Conservation (phyloP, 2,797 vertebrate genomes). For the Kryptopterus vitreolus region DNA sequence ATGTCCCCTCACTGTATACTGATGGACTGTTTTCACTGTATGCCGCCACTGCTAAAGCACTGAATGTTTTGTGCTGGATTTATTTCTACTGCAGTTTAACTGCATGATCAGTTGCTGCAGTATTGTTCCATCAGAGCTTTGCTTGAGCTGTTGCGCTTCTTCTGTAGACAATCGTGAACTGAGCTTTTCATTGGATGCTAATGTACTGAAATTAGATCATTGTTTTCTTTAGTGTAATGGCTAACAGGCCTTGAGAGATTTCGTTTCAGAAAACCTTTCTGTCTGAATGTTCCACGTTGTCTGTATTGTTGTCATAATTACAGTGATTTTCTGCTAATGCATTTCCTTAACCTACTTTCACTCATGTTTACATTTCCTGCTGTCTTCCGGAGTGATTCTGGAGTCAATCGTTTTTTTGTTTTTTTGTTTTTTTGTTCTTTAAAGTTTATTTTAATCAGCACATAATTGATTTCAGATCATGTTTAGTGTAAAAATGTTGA, state of each 20-base stretch:
- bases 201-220: not conserved
- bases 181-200: constrained; percentile 40
- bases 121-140: not conserved
- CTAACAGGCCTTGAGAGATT: not conserved
- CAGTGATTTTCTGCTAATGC: not conserved
- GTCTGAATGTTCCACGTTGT: not conserved
- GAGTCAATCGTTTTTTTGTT: not conserved
- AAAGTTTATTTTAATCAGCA: not conserved
- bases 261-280: not conserved
- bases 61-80: not conserved
- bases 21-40: not conserved
- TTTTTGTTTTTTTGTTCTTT: no score
- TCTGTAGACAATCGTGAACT: constrained; percentile 9
- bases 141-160: not conserved
- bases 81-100: not conserved
- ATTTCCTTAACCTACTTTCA: not conserved
- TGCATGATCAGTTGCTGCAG: not conserved
- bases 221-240: not conserved
- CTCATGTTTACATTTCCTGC: not conserved
- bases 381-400: not conserved
- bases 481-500: not conserved
- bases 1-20: not conserved
- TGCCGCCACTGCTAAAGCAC: not conserved
- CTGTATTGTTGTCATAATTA: not conserved
- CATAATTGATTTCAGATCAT: not conserved